These are phyloP conservation scores for Brachionus asplanchnoidis DNA, from an alignment of 1,140 invertebrate species.

Conservation along the genomic window DNA sequence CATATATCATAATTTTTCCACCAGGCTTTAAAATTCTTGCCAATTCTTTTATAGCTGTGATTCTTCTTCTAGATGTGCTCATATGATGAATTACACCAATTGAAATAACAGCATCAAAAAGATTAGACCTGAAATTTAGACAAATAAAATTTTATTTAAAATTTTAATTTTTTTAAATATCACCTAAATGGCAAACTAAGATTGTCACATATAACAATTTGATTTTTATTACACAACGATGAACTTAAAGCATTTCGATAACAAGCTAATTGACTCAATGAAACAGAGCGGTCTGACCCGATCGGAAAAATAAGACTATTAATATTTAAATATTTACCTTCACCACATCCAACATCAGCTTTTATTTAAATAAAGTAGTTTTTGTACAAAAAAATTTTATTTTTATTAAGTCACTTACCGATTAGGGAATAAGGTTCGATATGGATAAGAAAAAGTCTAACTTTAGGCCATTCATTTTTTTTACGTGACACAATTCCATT, in stretches of 20 bases:
- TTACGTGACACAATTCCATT: conserved; percentile 45
- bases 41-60: conserved; percentile 76
- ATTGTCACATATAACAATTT: conserved; percentile 22
- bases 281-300: conserved; percentile 77
- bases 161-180: background rate
- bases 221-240: background rate
- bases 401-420: conserved; percentile 63
- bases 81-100: conserved; percentile 93
- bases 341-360: conserved; percentile 72
- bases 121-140: conserved; percentile 82
- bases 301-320: conserved; percentile 78
- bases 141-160: background rate
- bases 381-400: background rate
- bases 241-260: conserved; percentile 62
- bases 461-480: conserved; percentile 73
- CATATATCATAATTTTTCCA: conserved; percentile 82
- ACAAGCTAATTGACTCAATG: conserved; percentile 70
- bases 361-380: background rate
- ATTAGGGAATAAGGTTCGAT: conserved; percentile 86
- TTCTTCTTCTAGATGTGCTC: conserved; percentile 77
- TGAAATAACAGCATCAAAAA: conserved; percentile 87
- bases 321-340: conserved; percentile 81
- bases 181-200: conserved; percentile 59
- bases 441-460: conserved; percentile 76
- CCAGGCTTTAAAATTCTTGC: conserved; percentile 80